Evolutionary conservation across 2,113 vertebrate species (phyloP).

Genomic region (Onychorhynchus coronatus): DNA sequence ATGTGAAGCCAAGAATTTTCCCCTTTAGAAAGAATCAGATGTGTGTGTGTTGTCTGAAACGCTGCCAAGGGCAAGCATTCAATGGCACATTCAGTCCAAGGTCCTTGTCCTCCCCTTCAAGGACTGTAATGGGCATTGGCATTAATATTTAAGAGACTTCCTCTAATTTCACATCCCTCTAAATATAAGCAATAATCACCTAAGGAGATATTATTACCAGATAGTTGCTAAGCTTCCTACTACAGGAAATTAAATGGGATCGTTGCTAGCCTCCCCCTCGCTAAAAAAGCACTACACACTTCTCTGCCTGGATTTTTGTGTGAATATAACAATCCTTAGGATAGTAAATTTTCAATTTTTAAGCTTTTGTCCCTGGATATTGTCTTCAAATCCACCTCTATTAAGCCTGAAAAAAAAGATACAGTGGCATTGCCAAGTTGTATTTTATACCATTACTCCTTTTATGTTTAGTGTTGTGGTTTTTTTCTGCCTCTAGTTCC

Average conservation of each 20-base stretch:
- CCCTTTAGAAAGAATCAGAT: slow-evolving; percentile 23
- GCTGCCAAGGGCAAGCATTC: slow-evolving; percentile 21
- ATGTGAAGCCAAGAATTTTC: slow-evolving; percentile 23
- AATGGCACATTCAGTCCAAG: not conserved
- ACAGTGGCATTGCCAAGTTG: not conserved
- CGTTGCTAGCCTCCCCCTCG: not conserved
- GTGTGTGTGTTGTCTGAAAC: not conserved
- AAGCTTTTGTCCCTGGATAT: not conserved
- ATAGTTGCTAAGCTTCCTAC: slow-evolving; percentile 2
- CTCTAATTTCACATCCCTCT: slow-evolving; percentile 13
- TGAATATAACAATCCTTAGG: not conserved
- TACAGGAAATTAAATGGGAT: slow-evolving; percentile 51
- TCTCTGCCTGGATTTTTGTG: not conserved
- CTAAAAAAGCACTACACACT: not conserved
- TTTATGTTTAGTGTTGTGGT: not conserved
- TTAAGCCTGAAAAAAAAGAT: not conserved
- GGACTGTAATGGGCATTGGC: not conserved
- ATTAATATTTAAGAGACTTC: slow-evolving; percentile 56
- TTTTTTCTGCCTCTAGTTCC: not conserved
- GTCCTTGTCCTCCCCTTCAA: slow-evolving; percentile 21
- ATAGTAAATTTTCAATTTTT: not conserved
- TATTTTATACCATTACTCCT: not conserved
- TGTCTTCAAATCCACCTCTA: not conserved
- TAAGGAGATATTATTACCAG: not conserved
- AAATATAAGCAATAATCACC: not conserved